These are phyloP conservation scores for Heterohyrax brucei DNA, from an alignment of 2,797 vertebrate species.

Conservation along the genomic window DNA sequence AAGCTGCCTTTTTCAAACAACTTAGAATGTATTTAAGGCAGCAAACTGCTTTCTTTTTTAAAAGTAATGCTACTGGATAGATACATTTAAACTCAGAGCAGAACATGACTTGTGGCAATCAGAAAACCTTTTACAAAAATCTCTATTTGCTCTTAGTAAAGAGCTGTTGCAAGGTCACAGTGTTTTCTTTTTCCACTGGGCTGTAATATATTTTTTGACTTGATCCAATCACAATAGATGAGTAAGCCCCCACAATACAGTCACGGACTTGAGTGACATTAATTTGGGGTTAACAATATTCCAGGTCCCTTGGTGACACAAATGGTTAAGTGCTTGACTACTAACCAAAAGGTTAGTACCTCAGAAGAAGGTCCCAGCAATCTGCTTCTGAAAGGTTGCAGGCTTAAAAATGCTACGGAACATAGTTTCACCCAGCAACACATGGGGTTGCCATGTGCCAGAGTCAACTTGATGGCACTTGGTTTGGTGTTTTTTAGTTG, in stretches of 20 bases:
- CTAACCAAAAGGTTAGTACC: background rate
- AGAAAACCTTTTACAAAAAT: slow-evolving; percentile 43
- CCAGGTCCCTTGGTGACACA: background rate
- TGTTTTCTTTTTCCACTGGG: slow-evolving; percentile 56
- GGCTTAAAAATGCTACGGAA: background rate
- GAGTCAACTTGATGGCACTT: background rate
- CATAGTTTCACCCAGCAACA: background rate
- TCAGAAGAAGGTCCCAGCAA: background rate
- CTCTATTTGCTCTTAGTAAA: slow-evolving; percentile 58
- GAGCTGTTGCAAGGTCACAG: background rate
- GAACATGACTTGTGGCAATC: slow-evolving; percentile 43
- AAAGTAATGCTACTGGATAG: slow-evolving; percentile 8
- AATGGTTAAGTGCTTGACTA: background rate
- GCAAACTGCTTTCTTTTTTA: background rate
- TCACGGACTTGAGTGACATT: background rate
- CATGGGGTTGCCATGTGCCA: background rate
- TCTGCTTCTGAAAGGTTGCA: background rate
- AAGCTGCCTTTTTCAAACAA: slow-evolving; percentile 71
- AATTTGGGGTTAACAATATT: background rate
- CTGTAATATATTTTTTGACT: slow-evolving; percentile 2
- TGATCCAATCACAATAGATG: background rate
- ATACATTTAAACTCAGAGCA: slow-evolving; percentile 28
- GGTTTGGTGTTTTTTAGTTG: background rate
- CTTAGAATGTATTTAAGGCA: slow-evolving; percentile 24
- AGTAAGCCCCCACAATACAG: background rate